A percentile compares a stretch with the other conserved stretches of the same genome.
These are phyloP conservation scores for Petrophora chlorosata DNA, from an alignment of 2,888 invertebrate species.

Conservation along the genomic window DNA sequence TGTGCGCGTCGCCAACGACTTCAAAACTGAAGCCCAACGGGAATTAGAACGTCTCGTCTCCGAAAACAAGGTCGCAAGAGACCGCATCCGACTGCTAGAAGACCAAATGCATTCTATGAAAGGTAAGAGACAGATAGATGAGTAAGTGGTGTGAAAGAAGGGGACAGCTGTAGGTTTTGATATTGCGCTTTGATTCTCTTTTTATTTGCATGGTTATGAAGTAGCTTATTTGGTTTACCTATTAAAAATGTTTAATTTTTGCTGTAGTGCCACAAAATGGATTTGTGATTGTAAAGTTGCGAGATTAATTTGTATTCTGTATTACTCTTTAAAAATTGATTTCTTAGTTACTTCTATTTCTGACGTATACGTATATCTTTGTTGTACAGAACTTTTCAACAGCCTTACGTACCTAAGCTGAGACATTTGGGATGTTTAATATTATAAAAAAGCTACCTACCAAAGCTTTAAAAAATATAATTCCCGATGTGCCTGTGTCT, in stretches of 20 bases:
- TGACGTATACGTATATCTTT: too few relatives aligned
- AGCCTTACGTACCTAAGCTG: too few relatives aligned
- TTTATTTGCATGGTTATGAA: slow-evolving; percentile 12
- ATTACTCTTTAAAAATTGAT: too few relatives aligned
- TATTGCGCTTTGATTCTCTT: slow-evolving; percentile 21
- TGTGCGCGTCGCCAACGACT: slow-evolving; percentile 97
- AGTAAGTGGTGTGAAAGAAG: background rate
- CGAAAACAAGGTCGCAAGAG: slow-evolving; percentile 92
- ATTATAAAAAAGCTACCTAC: too few relatives aligned
- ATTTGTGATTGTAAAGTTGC: too few relatives aligned
- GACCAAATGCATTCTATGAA: slow-evolving; percentile 92
- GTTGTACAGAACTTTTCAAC: too few relatives aligned
- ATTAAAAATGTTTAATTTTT: slow-evolving; percentile 5
- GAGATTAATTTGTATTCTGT: too few relatives aligned
- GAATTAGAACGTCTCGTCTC: slow-evolving; percentile 91
- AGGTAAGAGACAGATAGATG: slow-evolving; percentile 71
- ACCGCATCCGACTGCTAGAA: slow-evolving; percentile 89
- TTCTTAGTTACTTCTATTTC: too few relatives aligned
- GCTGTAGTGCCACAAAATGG: background rate
- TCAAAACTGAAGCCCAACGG: slow-evolving; percentile 96
- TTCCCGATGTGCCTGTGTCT: slow-evolving; percentile 15
- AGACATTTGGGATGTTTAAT: background rate
- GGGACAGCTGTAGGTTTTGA: slow-evolving; percentile 7
- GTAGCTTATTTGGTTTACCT: slow-evolving; percentile 5
- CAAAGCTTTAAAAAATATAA: too few relatives aligned